Percentiles rank a stretch among this genome's conserved stretches.
Evolutionary conservation across 2,113 vertebrate genomes (phyloP).

Genomic region (Mystacornis crossleyi): DNA sequence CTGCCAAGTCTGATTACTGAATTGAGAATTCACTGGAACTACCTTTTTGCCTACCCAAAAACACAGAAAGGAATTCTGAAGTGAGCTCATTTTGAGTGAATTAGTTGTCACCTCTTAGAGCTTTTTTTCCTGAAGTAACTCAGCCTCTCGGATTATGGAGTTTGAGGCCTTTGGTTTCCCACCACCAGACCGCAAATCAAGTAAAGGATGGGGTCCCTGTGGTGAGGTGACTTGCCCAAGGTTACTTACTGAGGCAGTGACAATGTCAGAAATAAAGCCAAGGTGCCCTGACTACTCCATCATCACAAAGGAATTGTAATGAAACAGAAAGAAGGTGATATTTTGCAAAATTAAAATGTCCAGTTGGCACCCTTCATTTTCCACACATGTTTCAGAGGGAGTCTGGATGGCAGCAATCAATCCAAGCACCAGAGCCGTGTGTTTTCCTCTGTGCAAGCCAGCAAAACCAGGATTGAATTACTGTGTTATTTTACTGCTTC

Average conservation of each 20-base stretch:
- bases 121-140: background rate
- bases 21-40: background rate
- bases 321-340: background rate
- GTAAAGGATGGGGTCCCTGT: background rate
- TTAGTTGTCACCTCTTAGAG: background rate
- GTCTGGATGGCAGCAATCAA: background rate
- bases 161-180: background rate
- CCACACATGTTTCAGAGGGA: background rate
- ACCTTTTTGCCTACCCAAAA: background rate
- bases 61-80: background rate
- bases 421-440: background rate
- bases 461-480: background rate
- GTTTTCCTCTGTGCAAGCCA: background rate
- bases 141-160: background rate
- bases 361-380: background rate
- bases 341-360: background rate
- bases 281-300: background rate
- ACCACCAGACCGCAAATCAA: background rate
- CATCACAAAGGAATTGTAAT: background rate
- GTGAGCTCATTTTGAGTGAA: background rate
- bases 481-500: background rate
- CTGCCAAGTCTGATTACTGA: background rate
- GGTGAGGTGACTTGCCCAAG: background rate
- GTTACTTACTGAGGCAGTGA: background rate
- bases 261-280: background rate